Evolutionary conservation across 35 echinoderm and acorn worm species (phyloP).

Genomic region (Heliocidaris erythrogramma): DNA sequence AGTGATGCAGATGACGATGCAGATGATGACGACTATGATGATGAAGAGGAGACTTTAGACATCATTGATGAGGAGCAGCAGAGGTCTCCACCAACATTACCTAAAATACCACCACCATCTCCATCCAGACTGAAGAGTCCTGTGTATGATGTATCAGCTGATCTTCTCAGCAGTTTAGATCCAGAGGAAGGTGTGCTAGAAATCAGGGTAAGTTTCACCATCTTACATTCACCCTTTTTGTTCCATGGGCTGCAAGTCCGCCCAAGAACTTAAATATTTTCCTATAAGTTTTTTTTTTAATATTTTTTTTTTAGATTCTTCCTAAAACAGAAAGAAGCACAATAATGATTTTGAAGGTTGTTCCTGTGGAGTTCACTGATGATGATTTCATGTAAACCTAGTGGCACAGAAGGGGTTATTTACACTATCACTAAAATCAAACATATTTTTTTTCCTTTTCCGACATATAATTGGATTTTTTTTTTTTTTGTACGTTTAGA

Average conservation of each 20-base stretch:
- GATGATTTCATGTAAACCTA: too few species aligned
- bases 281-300: too few species aligned
- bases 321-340: too few species aligned
- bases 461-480: too few species aligned
- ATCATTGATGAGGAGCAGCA: not conserved
- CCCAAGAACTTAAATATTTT: not conserved
- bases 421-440: too few species aligned
- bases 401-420: too few species aligned
- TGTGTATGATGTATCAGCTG: conserved; percentile 26
- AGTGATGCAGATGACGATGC: conserved; percentile 32
- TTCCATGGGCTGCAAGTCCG: not conserved
- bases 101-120: conserved; percentile 74
- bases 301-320: too few species aligned
- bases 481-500: too few species aligned
- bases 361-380: too few species aligned
- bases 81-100: conserved; percentile 60
- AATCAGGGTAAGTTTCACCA: conserved; percentile 73
- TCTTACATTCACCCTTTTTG: not conserved
- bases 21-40: conserved; percentile 55
- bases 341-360: too few species aligned
- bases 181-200: conserved; percentile 88
- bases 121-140: conserved; percentile 41
- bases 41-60: conserved; percentile 16
- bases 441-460: too few species aligned
- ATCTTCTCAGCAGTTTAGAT: conserved; percentile 38